These are phyloP conservation scores for Amorpha juglandis DNA, from an alignment of 2,888 invertebrate species.

Conservation along the genomic window DNA sequence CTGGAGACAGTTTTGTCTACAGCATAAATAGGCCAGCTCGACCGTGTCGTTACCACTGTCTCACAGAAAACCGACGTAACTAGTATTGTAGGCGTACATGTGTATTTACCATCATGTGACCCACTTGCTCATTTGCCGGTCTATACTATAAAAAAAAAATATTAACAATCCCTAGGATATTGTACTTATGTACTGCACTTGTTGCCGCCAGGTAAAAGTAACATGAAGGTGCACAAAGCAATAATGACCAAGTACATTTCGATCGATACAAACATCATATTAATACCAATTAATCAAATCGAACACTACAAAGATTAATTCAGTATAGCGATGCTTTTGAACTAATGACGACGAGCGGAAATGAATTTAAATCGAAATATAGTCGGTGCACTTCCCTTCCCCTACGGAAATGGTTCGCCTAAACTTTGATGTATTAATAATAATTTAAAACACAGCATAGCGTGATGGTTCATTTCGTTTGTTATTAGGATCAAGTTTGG, in stretches of 20 bases:
- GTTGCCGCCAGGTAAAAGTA: no score
- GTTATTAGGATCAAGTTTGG: not conserved
- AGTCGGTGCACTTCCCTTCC: conserved; percentile 76
- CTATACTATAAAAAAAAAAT: no score
- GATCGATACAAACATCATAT: not conserved
- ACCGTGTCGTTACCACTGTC: no score
- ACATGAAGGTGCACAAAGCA: not conserved
- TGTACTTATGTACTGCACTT: no score
- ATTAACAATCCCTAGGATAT: no score
- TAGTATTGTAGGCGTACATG: no score
- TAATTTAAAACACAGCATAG: conserved; percentile 7
- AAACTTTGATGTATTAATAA: conserved; percentile 29
- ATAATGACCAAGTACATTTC: not conserved
- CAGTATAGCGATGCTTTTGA: conserved; percentile 28
- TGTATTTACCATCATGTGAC: no score
- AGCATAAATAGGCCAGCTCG: no score
- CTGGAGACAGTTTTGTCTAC: no score
- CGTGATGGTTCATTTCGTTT: conserved; percentile 16
- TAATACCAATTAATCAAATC: conserved; percentile 10
- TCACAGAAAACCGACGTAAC: no score
- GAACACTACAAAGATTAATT: conserved; percentile 22
- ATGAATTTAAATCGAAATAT: conserved; percentile 76
- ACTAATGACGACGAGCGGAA: conserved; percentile 53
- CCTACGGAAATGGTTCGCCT: conserved; percentile 69
- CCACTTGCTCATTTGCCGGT: no score